These are phyloP conservation scores for Deilephila porcellus DNA, from an alignment of 2,888 invertebrate species.

Conservation along the genomic window DNA sequence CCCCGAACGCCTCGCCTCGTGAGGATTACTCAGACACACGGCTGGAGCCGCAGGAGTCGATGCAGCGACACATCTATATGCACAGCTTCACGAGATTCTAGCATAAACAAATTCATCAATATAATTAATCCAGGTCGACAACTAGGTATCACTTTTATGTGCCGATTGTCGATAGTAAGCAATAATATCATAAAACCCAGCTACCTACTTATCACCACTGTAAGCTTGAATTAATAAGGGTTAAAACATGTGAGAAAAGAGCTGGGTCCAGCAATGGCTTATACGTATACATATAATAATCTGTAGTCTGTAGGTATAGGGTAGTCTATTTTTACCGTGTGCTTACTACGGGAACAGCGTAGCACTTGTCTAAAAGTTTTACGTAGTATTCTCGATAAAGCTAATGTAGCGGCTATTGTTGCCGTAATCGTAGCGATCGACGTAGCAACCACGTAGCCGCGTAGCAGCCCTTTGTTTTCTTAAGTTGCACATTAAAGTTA, in stretches of 20 bases:
- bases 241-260: no score
- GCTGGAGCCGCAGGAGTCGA: not conserved
- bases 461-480: not conserved
- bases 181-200: no score
- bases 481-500: not conserved
- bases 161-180: no score
- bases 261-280: no score
- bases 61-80: no score
- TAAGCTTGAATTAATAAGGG: not conserved
- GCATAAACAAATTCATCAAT: no score
- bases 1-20: not conserved
- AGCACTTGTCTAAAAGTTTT: not conserved
- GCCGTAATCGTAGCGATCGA: not conserved
- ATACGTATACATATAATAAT: no score
- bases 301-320: no score
- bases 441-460: slow-evolving; percentile 11
- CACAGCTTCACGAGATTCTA: no score
- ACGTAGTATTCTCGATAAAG: slow-evolving; percentile 1
- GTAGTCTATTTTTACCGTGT: not conserved
- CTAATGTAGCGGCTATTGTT: slow-evolving; percentile 14
- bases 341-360: not conserved
- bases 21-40: not conserved
- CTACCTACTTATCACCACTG: no score
- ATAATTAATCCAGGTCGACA: no score
- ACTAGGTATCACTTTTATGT: no score